phyloP scores from a whole-genome alignment of 2,888 invertebrate genomes.

The Diplolepis rosae region DNA sequence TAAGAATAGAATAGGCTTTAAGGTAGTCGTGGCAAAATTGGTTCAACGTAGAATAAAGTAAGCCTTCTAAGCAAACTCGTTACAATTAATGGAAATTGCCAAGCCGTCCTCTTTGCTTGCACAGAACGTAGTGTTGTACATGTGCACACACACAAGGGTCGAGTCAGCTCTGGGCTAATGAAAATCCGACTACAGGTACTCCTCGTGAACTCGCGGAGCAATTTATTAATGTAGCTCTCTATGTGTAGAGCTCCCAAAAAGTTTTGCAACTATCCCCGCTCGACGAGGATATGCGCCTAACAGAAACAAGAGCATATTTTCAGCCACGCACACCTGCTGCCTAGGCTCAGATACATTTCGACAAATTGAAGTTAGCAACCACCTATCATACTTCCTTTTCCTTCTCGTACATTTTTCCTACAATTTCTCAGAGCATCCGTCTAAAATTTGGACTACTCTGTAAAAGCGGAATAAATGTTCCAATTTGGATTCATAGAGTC shows the following conservation, averaged over 20 bases:
- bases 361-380: constrained; percentile 34
- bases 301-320: constrained; percentile 43
- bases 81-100: constrained; percentile 60
- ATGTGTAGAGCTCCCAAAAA: constrained; percentile 49
- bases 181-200: constrained; percentile 52
- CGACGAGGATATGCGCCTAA: constrained; percentile 32
- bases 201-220: constrained; percentile 49
- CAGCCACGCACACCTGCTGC: constrained; percentile 45
- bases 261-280: constrained; percentile 45
- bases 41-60: constrained; percentile 55
- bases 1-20: constrained; percentile 52
- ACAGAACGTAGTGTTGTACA: constrained; percentile 20
- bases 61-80: constrained; percentile 57
- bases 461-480: neutral
- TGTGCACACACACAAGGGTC: constrained; percentile 21
- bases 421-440: neutral
- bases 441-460: neutral
- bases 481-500: neutral
- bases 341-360: constrained; percentile 39
- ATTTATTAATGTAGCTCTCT: constrained; percentile 54
- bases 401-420: neutral
- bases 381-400: neutral
- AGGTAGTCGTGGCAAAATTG: constrained; percentile 57
- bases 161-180: constrained; percentile 49
- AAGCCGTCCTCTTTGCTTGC: constrained; percentile 40